Percentiles rank a stretch among this genome's conserved stretches.
Evolutionary conservation across 1,140 invertebrate species (phyloP).

Genomic region (Copidosoma floridanum): DNA sequence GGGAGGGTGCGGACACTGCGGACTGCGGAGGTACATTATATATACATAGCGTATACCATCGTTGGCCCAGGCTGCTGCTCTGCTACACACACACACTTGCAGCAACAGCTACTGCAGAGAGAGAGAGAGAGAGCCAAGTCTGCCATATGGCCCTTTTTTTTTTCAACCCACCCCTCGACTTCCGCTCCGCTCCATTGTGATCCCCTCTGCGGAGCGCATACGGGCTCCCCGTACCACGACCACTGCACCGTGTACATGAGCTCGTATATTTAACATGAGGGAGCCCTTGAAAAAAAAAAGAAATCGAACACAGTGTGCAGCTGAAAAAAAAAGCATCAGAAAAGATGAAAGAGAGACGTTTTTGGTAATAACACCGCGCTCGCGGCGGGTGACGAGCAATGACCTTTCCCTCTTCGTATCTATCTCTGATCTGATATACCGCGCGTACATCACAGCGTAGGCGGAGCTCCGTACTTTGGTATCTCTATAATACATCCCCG

Average conservation of each 20-base stretch:
- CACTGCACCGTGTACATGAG: neutral
- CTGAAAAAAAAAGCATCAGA: too few species aligned
- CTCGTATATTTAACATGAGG: neutral
- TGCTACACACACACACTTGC: neutral
- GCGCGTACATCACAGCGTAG: too few species aligned
- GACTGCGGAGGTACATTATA: too few species aligned
- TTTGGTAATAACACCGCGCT: too few species aligned
- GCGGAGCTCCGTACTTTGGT: too few species aligned
- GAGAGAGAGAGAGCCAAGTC: neutral
- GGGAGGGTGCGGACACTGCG: too few species aligned
- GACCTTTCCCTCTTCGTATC: neutral
- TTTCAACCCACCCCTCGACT: slow-evolving; percentile 13
- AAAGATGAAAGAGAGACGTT: too few species aligned
- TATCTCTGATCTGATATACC: too few species aligned
- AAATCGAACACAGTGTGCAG: too few species aligned
- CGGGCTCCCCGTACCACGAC: neutral
- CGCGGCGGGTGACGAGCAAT: too few species aligned
- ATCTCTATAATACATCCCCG: too few species aligned
- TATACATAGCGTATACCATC: neutral
- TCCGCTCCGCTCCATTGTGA: slow-evolving; percentile 8
- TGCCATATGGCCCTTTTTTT: slow-evolving; percentile 25
- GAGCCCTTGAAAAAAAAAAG: slow-evolving; percentile 1
- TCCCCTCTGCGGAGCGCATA: too few species aligned
- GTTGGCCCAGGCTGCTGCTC: neutral
- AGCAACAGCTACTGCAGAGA: neutral